Evolutionary conservation across 2,113 vertebrate genomes (phyloP).

Genomic region (Oreochromis spilurus): DNA sequence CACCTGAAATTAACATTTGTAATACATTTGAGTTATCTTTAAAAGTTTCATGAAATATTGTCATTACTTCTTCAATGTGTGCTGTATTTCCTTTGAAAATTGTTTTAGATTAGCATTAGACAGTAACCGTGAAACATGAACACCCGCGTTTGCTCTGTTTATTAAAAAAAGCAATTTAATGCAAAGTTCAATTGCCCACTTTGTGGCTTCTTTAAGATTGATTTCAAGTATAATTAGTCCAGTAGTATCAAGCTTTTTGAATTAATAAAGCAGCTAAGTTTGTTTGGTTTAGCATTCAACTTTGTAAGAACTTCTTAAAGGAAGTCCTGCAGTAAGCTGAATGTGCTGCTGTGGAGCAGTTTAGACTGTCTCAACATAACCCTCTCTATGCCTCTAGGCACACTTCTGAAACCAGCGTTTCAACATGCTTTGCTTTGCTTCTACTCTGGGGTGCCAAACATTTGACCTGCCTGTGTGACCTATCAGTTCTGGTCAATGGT

Average conservation of each 20-base stretch:
- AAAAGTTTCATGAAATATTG: not conserved
- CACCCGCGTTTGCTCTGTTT: not conserved
- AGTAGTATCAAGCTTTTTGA: not conserved
- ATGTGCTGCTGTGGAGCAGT: not conserved
- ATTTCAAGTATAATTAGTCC: not conserved
- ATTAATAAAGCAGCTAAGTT: not conserved
- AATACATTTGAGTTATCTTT: not conserved
- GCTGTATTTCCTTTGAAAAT: not conserved
- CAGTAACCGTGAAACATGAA: not conserved
- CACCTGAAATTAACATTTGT: not conserved
- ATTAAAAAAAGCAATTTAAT: not conserved
- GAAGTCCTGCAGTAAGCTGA: not conserved
- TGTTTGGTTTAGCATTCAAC: not conserved
- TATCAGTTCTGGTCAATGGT: slow-evolving; percentile 2
- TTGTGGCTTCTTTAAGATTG: not conserved
- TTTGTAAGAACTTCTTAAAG: not conserved
- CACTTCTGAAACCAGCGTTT: not conserved
- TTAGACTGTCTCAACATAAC: not conserved
- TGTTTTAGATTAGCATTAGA: not conserved
- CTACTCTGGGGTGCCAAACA: not conserved
- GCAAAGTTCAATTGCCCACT: not conserved
- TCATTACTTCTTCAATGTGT: not conserved
- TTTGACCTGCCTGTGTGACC: not conserved
- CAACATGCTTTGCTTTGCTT: not conserved
- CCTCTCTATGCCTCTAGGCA: not conserved